Evolutionary conservation across 1,140 invertebrate genomes (phyloP).

Genomic region (Matsumurasca onukii): DNA sequence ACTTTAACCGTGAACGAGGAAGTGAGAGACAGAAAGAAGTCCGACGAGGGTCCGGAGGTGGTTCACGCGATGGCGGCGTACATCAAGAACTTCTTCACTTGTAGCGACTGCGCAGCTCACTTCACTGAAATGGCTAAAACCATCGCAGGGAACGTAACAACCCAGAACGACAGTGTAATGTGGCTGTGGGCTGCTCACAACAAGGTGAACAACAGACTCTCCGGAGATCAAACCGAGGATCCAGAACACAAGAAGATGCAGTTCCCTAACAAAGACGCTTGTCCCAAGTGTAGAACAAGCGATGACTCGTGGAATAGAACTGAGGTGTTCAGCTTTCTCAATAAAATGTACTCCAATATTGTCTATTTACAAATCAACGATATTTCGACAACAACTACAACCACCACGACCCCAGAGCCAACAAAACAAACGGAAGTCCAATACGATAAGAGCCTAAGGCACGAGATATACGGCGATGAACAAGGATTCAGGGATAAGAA

Average conservation of each 20-base stretch:
- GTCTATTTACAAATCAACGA: slow-evolving; percentile 33
- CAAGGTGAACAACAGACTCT: slow-evolving; percentile 84
- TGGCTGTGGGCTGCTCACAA: slow-evolving; percentile 98
- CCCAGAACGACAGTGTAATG: slow-evolving; percentile 73
- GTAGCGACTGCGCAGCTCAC: slow-evolving; percentile 85
- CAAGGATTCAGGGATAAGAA: slow-evolving; percentile 38
- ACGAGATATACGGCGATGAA: slow-evolving; percentile 33
- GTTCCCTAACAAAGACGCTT: slow-evolving; percentile 74
- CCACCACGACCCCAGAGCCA: neutral
- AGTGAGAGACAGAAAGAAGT: slow-evolving; percentile 42
- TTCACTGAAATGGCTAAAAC: slow-evolving; percentile 78
- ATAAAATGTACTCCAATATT: slow-evolving; percentile 65
- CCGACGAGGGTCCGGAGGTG: slow-evolving; percentile 72
- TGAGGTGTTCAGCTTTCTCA: slow-evolving; percentile 73
- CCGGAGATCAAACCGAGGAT: slow-evolving; percentile 88
- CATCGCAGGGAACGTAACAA: slow-evolving; percentile 65
- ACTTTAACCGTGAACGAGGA: slow-evolving; percentile 75
- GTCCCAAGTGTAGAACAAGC: slow-evolving; percentile 65
- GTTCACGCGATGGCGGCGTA: slow-evolving; percentile 84
- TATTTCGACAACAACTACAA: neutral
- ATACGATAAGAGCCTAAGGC: slow-evolving; percentile 39
- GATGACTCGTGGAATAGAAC: slow-evolving; percentile 65
- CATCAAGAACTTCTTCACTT: slow-evolving; percentile 92
- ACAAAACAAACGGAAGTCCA: no score
- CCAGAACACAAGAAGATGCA: slow-evolving; percentile 86